Percentiles rank a stretch among this genome's conserved stretches.
These are phyloP conservation scores for Lycorma delicatula DNA, from an alignment of 1,140 invertebrate species.

Conservation along the genomic window DNA sequence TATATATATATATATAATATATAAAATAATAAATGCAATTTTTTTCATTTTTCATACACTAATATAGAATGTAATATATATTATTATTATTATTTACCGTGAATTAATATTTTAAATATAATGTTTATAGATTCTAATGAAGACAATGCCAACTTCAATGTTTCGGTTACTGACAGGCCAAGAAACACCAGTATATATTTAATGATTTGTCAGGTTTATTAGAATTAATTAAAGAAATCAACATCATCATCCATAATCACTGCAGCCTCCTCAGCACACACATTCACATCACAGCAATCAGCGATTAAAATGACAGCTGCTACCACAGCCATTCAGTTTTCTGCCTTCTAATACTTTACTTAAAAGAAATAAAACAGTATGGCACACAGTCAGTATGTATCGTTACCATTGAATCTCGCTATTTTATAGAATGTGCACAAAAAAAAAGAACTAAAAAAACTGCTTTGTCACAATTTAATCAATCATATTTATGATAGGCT, in stretches of 20 bases:
- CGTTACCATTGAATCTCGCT: background rate
- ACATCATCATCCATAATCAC: background rate
- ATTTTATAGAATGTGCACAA: background rate
- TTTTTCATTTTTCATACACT: no score
- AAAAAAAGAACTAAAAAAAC: background rate
- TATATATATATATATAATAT: no score
- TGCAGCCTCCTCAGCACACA: background rate
- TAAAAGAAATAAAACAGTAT: background rate
- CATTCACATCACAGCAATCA: background rate
- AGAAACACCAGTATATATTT: conserved; percentile 98
- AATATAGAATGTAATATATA: no score
- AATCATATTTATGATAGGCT: no score
- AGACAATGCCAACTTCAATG: conserved; percentile 99
- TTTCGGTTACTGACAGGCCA: conserved; percentile 97
- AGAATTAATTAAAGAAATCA: background rate
- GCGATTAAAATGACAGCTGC: background rate
- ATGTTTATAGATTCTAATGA: conserved; percentile 94
- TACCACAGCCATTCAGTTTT: background rate
- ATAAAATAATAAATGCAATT: no score
- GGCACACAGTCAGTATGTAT: background rate
- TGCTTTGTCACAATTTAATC: no score
- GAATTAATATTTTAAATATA: background rate
- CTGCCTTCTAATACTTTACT: background rate
- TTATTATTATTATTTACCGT: no score
- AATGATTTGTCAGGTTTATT: conserved; percentile 36